Conservation (phyloP, 2,797 vertebrate species). For the Echiichthys vipera region DNA sequence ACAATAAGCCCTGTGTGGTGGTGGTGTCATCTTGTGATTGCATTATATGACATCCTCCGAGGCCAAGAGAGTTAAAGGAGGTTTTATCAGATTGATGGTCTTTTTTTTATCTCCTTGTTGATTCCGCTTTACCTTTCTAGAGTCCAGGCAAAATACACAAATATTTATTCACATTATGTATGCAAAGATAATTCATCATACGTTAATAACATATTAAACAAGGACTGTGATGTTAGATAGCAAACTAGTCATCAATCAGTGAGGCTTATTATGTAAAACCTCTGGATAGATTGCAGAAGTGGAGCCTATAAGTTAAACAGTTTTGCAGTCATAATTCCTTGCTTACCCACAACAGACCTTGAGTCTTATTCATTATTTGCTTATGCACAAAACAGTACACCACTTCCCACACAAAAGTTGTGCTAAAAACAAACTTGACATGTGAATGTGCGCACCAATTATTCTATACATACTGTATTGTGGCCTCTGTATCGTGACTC, state of each 20-base stretch:
- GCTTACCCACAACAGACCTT: neutral
- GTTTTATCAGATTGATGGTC: conserved; percentile 4
- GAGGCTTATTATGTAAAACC: conserved; percentile 6
- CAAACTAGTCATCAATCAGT: neutral
- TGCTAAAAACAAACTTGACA: too few relatives aligned
- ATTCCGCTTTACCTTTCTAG: neutral
- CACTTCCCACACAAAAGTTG: too few relatives aligned
- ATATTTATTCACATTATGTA: neutral
- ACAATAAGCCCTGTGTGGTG: neutral
- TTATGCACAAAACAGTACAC: too few relatives aligned
- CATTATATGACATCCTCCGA: neutral
- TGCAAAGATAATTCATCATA: neutral
- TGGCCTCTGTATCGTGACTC: too few relatives aligned
- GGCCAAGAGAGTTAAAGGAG: neutral
- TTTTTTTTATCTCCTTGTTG: neutral
- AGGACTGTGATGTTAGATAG: neutral
- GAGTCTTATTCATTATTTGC: too few relatives aligned
- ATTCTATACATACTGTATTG: too few relatives aligned
- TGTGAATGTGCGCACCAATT: too few relatives aligned
- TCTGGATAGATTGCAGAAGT: neutral
- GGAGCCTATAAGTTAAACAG: too few relatives aligned
- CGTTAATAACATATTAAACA: neutral
- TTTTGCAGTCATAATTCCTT: too few relatives aligned
- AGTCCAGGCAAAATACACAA: neutral
- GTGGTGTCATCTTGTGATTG: neutral